Base-by-base conservation (phyloP, 2,888 invertebrate species). In the Trissolcus brochymenae region DNA sequence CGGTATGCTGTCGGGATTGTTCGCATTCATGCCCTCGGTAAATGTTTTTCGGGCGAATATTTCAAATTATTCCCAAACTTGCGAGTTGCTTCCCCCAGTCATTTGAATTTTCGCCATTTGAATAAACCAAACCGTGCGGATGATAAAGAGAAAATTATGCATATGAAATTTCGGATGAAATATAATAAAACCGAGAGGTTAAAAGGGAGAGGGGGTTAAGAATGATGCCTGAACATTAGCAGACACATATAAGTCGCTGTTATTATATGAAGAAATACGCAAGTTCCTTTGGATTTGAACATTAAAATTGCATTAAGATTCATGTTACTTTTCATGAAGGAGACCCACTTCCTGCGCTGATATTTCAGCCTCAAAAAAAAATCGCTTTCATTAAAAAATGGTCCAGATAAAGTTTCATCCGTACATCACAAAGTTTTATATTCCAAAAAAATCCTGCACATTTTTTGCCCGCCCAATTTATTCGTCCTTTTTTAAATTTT, bases 301-400 rank as follows among this genome's bases (percentile, higher is more conserved):
- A 70, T 55, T 70, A 70, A 70, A 70, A 35, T 56, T 70, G 55
- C 70, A 70, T 70, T 70, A 61, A 70, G 61, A 70, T 62, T 55
- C 56, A 62, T 70, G 70, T 62, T 56, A 62, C 61, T 56, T 70
- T 56, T 25, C 70, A 60, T 16, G 21, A 21, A 54, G 49, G 17
- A 54, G 14, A 60, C 43, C 13, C 19, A 68, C 68, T 68, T 68
- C 68, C 60, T 68, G 60, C 29, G 49, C 60, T 60, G 60, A 68
- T 68, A 68, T 68, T 61, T 68, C 55, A 68, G 60, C 46, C 54
- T 29, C 60, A 53, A 54, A 68, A 68, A 68, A 29, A 40, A 35
- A 35, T 35, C 35, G 35, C 35, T 35, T 35, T 35, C 35, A 35
- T 35, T 35, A 35, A 35, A 35, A 35, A 35, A 35, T 35, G 35